These are phyloP conservation scores for Phymatocera aterrima DNA, from an alignment of 2,888 invertebrate genomes.

Conservation along the genomic window DNA sequence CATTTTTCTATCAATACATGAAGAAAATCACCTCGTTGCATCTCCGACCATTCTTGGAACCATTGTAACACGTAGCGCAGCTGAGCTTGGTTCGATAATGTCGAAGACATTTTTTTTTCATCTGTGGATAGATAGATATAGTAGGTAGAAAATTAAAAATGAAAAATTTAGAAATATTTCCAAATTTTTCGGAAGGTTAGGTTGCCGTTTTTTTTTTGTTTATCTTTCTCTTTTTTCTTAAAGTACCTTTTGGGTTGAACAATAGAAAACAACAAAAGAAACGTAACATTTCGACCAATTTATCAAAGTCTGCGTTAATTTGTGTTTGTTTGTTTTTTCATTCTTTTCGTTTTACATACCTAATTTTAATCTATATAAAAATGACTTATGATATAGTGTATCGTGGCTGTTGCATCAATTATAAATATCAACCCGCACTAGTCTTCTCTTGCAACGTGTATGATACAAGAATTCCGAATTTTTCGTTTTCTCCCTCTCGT, in stretches of 20 bases:
- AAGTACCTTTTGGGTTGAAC: neutral
- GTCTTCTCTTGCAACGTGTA: neutral
- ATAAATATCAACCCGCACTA: no score
- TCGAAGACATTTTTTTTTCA: slow-evolving; percentile 70
- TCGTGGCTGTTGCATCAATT: slow-evolving; percentile 1
- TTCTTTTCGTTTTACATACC: neutral
- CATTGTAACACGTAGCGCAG: slow-evolving; percentile 89
- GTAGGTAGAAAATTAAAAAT: neutral
- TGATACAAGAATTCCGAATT: no score
- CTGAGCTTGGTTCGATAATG: slow-evolving; percentile 82
- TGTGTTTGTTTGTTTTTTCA: no score
- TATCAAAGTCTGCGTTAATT: no score
- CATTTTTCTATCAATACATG: slow-evolving; percentile 84
- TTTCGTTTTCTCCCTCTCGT: neutral
- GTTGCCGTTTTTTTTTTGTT: no score
- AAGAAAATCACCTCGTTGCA: slow-evolving; percentile 90
- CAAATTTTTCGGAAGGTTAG: no score
- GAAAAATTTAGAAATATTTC: neutral
- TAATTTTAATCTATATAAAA: neutral
- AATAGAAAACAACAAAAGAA: no score
- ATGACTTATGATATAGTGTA: neutral
- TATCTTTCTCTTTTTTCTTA: neutral
- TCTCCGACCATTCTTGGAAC: slow-evolving; percentile 93
- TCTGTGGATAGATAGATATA: slow-evolving; percentile 52
- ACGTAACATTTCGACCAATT: no score